Conservation (phyloP, 2,888 invertebrate genomes). For the Nemapogon koenigi region DNA sequence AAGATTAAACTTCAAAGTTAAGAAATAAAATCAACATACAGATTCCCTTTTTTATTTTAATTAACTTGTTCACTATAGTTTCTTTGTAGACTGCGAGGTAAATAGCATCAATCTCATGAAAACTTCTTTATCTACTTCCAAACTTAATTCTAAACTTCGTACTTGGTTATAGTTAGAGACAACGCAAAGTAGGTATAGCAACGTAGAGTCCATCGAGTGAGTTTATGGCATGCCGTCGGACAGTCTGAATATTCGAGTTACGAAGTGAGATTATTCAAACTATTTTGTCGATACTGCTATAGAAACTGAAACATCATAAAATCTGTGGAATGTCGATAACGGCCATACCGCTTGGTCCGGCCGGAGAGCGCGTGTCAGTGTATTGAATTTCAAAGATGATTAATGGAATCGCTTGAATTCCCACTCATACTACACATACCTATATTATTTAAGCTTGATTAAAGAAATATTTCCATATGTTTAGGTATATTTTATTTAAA, state of each 20-base stretch:
- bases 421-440: no score
- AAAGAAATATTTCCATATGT: no score
- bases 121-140: no score
- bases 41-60: no score
- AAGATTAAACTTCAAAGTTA: constrained; percentile 1
- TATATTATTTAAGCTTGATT: no score
- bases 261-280: constrained; percentile 44
- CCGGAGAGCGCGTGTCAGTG: constrained; percentile 40
- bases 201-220: constrained; percentile 15
- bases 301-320: constrained; percentile 48
- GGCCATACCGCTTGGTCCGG: constrained; percentile 24
- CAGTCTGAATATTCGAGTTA: constrained; percentile 51
- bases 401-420: constrained; percentile 52
- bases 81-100: no score
- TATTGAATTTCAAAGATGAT: constrained; percentile 61
- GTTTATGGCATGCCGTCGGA: constrained; percentile 36
- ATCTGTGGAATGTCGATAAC: constrained; percentile 41
- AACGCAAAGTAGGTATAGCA: not conserved
- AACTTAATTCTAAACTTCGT: no score
- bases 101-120: no score
- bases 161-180: no score
- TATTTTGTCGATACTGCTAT: constrained; percentile 33
- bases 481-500: no score
- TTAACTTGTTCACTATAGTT: no score
- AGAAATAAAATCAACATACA: constrained; percentile 7